Evolutionary conservation across 2,888 invertebrate species (phyloP).

Genomic region (Conistra vaccinii): DNA sequence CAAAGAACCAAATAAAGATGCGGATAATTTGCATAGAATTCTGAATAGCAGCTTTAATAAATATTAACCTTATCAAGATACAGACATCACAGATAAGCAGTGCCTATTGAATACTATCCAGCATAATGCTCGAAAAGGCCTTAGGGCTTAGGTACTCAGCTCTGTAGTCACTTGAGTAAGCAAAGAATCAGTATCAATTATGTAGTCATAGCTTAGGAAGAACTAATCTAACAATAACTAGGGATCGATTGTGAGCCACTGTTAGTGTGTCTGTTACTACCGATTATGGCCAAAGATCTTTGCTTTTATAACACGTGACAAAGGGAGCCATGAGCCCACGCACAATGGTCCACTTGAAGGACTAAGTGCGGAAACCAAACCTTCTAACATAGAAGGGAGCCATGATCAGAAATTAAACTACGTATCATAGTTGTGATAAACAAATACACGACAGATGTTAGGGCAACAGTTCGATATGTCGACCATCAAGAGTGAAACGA

Average conservation of each 20-base stretch:
- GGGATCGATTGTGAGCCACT: too few relatives aligned
- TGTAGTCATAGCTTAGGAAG: not conserved
- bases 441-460: too few relatives aligned
- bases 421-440: too few relatives aligned
- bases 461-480: not conserved
- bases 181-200: not conserved
- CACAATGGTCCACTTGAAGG: too few relatives aligned
- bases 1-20: not conserved
- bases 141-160: not conserved
- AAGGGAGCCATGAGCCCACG: too few relatives aligned
- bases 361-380: too few relatives aligned
- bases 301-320: not conserved
- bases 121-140: too few relatives aligned
- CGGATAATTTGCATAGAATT: not conserved
- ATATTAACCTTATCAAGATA: not conserved
- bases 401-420: too few relatives aligned
- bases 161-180: not conserved
- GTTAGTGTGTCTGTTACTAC: not conserved
- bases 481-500: not conserved
- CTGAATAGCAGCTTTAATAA: not conserved
- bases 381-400: too few relatives aligned
- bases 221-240: not conserved
- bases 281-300: not conserved
- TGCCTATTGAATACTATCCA: constrained; percentile 16
- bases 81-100: not conserved